These are phyloP conservation scores for Timandra comae DNA, from an alignment of 2,888 invertebrate species.

Conservation along the genomic window DNA sequence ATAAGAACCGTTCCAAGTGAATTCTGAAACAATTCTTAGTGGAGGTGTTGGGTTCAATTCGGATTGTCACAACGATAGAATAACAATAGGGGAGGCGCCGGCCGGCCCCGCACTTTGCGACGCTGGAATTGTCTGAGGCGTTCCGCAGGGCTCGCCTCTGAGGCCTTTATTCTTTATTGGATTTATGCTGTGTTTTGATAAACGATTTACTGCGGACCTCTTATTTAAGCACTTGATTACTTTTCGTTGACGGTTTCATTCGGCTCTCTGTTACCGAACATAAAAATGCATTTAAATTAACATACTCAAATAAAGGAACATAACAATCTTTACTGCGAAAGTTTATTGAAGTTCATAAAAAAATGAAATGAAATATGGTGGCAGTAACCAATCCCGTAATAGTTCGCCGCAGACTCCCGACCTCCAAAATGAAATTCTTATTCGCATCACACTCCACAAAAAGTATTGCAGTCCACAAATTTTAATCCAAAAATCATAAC, in stretches of 20 bases:
- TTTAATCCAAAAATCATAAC: constrained; percentile 1
- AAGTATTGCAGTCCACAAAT: too few species aligned
- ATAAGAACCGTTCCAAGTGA: constrained; percentile 43
- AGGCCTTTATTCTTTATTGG: constrained; percentile 19
- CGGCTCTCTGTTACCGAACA: too few species aligned
- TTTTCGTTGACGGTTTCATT: constrained; percentile 7
- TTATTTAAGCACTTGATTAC: constrained; percentile 8
- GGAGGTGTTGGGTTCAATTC: constrained; percentile 42
- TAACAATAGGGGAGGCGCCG: constrained; percentile 41
- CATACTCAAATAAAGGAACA: too few species aligned
- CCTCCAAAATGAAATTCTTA: too few species aligned
- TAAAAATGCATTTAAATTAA: too few species aligned
- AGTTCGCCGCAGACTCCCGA: too few species aligned
- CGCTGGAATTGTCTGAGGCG: constrained; percentile 20
- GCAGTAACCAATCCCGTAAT: too few species aligned
- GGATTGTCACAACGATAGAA: constrained; percentile 32
- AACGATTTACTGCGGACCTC: not conserved
- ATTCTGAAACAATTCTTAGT: constrained; percentile 47
- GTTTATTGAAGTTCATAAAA: too few species aligned
- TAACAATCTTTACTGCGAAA: too few species aligned
- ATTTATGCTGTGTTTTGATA: constrained; percentile 1
- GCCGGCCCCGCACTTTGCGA: constrained; percentile 31
- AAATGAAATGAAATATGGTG: too few species aligned
- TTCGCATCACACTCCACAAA: too few species aligned
- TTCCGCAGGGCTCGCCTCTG: constrained; percentile 23